These are phyloP conservation scores for Pseudorhombus dupliciocellatus DNA, from an alignment of 2,113 vertebrate genomes.

Conservation along the genomic window DNA sequence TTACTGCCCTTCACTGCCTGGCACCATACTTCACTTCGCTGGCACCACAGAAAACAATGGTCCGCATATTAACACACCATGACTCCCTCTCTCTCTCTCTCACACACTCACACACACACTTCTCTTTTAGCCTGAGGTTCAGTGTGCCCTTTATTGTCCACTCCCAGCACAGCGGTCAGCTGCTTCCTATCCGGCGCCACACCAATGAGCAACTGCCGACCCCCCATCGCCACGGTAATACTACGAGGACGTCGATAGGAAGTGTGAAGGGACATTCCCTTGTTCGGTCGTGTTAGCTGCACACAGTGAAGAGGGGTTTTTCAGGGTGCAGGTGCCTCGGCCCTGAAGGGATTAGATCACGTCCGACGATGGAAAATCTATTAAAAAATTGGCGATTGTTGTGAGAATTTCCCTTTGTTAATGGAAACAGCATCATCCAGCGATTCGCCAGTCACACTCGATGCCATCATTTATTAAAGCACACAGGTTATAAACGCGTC, in stretches of 20 bases:
- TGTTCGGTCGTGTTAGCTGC: slow-evolving; percentile 6
- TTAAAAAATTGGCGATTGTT: neutral
- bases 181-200: slow-evolving; percentile 83
- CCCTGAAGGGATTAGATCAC: neutral
- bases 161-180: slow-evolving; percentile 85
- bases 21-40: too few relatives aligned
- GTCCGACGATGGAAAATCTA: neutral
- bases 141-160: slow-evolving; percentile 63
- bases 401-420: neutral
- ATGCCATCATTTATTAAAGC: slow-evolving; percentile 2
- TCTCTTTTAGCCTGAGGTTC: slow-evolving; percentile 33
- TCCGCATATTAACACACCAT: slow-evolving; percentile 10
- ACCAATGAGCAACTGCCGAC: slow-evolving; percentile 76
- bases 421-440: neutral
- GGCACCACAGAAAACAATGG: slow-evolving; percentile 59
- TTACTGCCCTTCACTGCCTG: slow-evolving; percentile 7
- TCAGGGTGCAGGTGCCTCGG: neutral
- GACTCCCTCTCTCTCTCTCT: neutral
- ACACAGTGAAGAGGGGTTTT: slow-evolving; percentile 26
- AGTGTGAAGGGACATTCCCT: slow-evolving; percentile 32
- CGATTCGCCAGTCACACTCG: neutral
- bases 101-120: slow-evolving; percentile 12
- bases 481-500: neutral
- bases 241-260: slow-evolving; percentile 32
- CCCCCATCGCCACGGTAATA: slow-evolving; percentile 21